phyloP scores from a whole-genome alignment of 1,140 invertebrate genomes.

The Drosophila pandora region DNA sequence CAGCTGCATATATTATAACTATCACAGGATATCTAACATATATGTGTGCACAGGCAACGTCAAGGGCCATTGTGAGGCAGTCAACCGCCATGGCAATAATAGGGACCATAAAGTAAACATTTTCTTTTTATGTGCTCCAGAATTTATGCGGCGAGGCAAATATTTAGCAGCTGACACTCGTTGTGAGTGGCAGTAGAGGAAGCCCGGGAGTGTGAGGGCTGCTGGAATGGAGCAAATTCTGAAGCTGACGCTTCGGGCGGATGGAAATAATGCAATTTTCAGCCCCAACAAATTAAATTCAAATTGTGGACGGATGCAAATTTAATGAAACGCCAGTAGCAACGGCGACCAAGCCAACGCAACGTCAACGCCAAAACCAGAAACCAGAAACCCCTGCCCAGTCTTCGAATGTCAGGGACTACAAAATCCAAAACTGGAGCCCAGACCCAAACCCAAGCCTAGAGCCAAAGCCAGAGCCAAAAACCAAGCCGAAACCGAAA shows the following conservation, averaged over 20 bases:
- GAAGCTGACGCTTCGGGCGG: background rate
- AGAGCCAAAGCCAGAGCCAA: constrained; percentile 28
- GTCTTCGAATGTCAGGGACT: background rate
- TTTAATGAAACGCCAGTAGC: constrained; percentile 45
- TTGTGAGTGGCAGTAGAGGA: constrained; percentile 27
- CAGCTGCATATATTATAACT: constrained; percentile 9
- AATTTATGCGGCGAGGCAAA: constrained; percentile 59
- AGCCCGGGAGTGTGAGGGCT: background rate
- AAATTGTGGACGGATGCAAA: constrained; percentile 55
- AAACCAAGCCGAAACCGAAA: constrained; percentile 42
- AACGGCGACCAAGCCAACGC: constrained; percentile 1
- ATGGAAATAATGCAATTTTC: constrained; percentile 62
- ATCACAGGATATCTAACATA: background rate
- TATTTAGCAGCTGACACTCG: constrained; percentile 55
- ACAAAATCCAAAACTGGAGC: background rate
- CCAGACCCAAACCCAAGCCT: constrained; percentile 14
- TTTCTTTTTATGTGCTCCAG: constrained; percentile 26
- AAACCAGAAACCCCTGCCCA: background rate
- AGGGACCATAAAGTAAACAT: constrained; percentile 30
- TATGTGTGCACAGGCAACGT: constrained; percentile 9
- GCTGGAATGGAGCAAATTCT: background rate
- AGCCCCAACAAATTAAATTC: constrained; percentile 59
- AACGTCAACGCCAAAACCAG: constrained; percentile 10
- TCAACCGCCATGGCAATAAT: constrained; percentile 37
- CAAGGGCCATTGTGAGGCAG: constrained; percentile 22